Conservation (phyloP, 2,888 invertebrate species). For the Rhopalosiphum nymphaeae region DNA sequence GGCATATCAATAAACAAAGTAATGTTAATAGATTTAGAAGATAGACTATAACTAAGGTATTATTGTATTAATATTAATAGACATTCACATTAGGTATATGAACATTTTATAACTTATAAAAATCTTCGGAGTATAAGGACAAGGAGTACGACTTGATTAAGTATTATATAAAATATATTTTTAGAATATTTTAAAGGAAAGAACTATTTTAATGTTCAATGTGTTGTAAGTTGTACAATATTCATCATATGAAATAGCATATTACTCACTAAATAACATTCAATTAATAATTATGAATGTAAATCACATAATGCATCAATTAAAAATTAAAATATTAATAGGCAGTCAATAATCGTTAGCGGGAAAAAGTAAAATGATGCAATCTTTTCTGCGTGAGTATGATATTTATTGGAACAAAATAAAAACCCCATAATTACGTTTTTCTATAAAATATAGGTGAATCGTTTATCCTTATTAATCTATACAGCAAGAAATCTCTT, state of each 20-base stretch:
- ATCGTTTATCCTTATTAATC: too few species aligned
- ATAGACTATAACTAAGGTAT: too few species aligned
- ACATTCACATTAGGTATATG: too few species aligned
- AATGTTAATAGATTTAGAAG: too few species aligned
- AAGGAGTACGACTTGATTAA: too few species aligned
- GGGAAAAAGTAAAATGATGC: not conserved
- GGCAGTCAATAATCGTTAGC: not conserved
- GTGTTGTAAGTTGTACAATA: not conserved
- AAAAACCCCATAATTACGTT: not conserved
- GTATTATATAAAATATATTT: too few species aligned
- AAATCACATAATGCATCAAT: not conserved
- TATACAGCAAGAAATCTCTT: too few species aligned
- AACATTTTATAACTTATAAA: too few species aligned
- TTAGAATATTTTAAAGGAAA: too few species aligned
- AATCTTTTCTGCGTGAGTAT: not conserved
- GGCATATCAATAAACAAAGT: too few species aligned
- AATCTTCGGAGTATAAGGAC: too few species aligned
- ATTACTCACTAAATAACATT: not conserved
- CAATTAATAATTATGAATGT: not conserved
- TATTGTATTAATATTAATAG: too few species aligned
- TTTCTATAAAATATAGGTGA: not conserved
- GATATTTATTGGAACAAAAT: not conserved
- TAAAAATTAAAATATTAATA: slow-evolving; percentile 2
- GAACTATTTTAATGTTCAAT: not conserved
- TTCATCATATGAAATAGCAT: not conserved